Evolutionary conservation across 2,888 invertebrate genomes (phyloP).

Genomic region (Petrolisthes manimaculis): DNA sequence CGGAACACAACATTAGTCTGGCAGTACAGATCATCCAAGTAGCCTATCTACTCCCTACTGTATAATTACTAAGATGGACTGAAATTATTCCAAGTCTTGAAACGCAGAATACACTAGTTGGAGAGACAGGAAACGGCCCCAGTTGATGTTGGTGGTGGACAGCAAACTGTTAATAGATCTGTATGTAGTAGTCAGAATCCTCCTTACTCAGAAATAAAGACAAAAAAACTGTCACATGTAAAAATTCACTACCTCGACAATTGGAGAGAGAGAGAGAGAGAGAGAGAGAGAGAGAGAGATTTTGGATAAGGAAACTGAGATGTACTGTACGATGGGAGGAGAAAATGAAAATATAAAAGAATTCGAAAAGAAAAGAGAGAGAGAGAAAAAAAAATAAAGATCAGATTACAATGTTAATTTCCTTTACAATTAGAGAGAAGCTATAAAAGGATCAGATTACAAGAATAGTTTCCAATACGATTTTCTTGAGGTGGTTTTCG

Average conservation of each 20-base stretch:
- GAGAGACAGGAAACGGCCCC: too few relatives aligned
- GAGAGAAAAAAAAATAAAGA: neutral
- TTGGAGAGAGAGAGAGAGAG: neutral
- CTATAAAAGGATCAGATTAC: neutral
- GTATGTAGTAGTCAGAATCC: too few relatives aligned
- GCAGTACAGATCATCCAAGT: too few relatives aligned
- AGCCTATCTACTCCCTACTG: too few relatives aligned
- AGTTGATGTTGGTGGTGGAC: too few relatives aligned
- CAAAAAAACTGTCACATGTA: neutral
- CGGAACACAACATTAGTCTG: too few relatives aligned
- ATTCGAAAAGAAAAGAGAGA: neutral
- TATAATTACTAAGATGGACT: too few relatives aligned
- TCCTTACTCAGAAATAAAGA: neutral
- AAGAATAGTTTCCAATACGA: neutral
- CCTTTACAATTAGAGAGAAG: neutral
- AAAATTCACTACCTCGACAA: neutral
- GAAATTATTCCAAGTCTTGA: too few relatives aligned
- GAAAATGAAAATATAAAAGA: neutral
- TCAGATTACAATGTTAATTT: neutral
- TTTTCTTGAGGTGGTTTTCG: too few relatives aligned
- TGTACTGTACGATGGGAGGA: neutral
- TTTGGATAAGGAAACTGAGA: neutral
- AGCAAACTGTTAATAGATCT: too few relatives aligned
- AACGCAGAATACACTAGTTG: too few relatives aligned
- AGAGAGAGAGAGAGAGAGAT: slow-evolving; percentile 5